Evolutionary conservation across 2,888 invertebrate genomes (phyloP).

Genomic region (Netelia virgata): DNA sequence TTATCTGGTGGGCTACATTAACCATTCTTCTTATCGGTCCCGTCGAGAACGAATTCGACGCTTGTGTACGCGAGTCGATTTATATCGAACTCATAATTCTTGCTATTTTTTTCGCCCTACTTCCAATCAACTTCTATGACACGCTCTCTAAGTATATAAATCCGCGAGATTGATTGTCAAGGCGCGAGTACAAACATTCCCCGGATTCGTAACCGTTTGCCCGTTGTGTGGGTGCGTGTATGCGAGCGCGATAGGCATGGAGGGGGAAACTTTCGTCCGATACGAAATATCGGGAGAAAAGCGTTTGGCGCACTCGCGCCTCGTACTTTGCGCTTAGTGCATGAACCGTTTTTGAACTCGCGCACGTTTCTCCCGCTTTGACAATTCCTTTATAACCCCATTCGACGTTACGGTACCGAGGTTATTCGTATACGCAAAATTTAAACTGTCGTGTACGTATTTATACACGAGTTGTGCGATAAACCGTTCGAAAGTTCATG

Average conservation of each 20-base stretch:
- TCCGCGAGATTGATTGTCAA: too few relatives aligned
- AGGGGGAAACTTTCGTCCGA: not conserved
- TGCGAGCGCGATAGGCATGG: not conserved
- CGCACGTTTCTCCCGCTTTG: not conserved
- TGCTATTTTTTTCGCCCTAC: not conserved
- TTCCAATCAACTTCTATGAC: not conserved
- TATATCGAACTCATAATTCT: conserved; percentile 31
- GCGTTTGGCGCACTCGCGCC: not conserved
- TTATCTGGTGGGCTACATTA: conserved; percentile 9
- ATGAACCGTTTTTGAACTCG: not conserved
- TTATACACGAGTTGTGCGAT: not conserved
- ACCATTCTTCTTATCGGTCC: not conserved
- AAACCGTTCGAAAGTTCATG: conserved; percentile 42
- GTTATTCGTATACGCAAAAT: not conserved
- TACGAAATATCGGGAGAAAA: not conserved
- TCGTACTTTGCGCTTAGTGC: not conserved
- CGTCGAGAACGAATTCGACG: conserved; percentile 10
- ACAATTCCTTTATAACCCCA: not conserved
- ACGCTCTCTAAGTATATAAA: too few relatives aligned
- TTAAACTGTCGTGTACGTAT: not conserved
- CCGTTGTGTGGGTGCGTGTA: conserved; percentile 15
- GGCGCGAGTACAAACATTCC: too few relatives aligned
- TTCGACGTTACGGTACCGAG: not conserved
- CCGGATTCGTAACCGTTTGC: not conserved
- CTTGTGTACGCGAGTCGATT: not conserved